These are phyloP conservation scores for Sebastes kiyomatsui DNA, from an alignment of 2,797 vertebrate genomes.

Conservation along the genomic window DNA sequence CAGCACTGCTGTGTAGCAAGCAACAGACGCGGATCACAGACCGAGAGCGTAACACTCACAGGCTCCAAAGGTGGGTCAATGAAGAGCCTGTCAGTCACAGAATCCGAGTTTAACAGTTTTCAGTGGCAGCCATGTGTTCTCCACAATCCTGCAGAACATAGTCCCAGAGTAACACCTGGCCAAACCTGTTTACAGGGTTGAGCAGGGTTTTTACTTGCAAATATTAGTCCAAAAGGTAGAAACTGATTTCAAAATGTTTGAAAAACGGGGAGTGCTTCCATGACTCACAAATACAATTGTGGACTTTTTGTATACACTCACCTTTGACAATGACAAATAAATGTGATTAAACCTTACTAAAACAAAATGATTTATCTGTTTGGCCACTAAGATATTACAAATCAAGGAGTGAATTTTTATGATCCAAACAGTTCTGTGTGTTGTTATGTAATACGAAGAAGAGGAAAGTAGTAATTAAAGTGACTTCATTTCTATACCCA, in stretches of 20 bases:
- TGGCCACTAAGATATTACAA: not conserved
- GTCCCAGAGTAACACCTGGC: not conserved
- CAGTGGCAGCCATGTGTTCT: not conserved
- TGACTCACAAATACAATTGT: not conserved
- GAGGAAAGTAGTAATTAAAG: no score
- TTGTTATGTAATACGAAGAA: not conserved
- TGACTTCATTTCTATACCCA: no score
- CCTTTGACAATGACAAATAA: not conserved
- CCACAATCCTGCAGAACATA: not conserved
- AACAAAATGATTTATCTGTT: not conserved
- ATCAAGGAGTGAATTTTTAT: not conserved
- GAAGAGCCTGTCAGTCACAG: not conserved
- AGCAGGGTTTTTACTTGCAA: not conserved
- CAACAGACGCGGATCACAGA: constrained; percentile 69
- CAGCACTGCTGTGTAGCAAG: constrained; percentile 68
- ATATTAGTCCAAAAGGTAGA: not conserved
- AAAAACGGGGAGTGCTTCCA: not conserved
- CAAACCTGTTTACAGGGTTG: not conserved
- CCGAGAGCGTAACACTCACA: not conserved
- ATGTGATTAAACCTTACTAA: not conserved
- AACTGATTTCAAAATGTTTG: not conserved
- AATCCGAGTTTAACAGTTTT: not conserved
- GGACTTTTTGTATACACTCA: not conserved
- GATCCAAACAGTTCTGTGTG: not conserved
- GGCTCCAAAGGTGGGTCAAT: constrained; percentile 30